These are phyloP conservation scores for Trilocha varians DNA, from an alignment of 2,888 invertebrate species.

Conservation along the genomic window DNA sequence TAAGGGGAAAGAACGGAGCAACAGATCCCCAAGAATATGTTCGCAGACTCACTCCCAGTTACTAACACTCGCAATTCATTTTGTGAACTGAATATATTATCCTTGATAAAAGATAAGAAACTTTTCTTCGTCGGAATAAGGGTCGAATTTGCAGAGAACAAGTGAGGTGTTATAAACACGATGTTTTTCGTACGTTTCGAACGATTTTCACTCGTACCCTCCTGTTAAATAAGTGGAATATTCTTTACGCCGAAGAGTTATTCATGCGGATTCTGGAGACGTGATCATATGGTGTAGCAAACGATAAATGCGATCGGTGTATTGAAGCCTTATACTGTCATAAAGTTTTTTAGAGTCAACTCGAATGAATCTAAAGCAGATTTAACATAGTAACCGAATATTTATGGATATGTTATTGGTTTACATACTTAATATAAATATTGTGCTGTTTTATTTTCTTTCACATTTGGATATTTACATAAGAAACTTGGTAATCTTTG, in stretches of 20 bases:
- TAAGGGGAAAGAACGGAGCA: constrained; percentile 60
- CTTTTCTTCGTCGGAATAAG: constrained; percentile 39
- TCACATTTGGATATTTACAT: too few relatives aligned
- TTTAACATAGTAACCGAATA: too few relatives aligned
- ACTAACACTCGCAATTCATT: constrained; percentile 73
- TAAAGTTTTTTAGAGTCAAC: constrained; percentile 56
- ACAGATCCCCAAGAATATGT: constrained; percentile 71
- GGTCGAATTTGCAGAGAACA: constrained; percentile 36
- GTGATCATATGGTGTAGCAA: constrained; percentile 54
- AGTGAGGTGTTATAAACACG: constrained; percentile 50
- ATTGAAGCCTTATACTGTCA: constrained; percentile 64
- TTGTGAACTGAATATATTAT: constrained; percentile 72
- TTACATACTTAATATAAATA: too few relatives aligned
- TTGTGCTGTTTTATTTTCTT: too few relatives aligned
- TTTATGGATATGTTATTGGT: too few relatives aligned
- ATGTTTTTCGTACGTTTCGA: constrained; percentile 27
- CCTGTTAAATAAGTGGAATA: constrained; percentile 29
- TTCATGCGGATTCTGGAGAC: constrained; percentile 59
- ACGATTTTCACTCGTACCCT: constrained; percentile 37
- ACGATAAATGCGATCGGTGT: constrained; percentile 61
- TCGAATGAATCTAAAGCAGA: background rate
- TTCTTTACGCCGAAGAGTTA: constrained; percentile 20
- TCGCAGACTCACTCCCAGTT: constrained; percentile 70
- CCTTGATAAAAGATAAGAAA: constrained; percentile 42
- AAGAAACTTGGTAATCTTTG: too few relatives aligned